Percentiles rank a stretch among this genome's conserved stretches.
phyloP scores from a whole-genome alignment of 2,113 vertebrate genomes.

The Pedetes capensis region DNA sequence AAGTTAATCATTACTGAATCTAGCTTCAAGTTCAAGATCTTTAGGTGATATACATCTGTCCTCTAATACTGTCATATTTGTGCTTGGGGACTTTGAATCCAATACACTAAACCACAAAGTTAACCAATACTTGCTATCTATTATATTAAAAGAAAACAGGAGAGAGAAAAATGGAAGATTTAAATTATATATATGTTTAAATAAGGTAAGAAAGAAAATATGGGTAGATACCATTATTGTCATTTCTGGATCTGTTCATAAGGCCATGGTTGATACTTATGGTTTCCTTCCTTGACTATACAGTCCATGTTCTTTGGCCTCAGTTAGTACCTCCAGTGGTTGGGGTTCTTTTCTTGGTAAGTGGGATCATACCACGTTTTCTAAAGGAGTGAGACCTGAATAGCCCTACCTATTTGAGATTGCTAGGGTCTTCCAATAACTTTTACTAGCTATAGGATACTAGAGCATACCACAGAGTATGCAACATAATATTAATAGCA shows the following conservation, averaged over 20 bases:
- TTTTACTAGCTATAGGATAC: not conserved
- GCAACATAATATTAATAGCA: not conserved
- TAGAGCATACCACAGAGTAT: not conserved
- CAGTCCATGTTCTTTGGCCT: not conserved
- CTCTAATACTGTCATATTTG: too few relatives aligned
- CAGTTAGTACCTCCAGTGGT: not conserved
- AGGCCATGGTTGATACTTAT: not conserved
- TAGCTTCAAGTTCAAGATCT: too few relatives aligned
- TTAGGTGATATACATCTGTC: too few relatives aligned
- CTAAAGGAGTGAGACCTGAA: not conserved
- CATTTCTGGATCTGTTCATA: not conserved
- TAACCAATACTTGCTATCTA: too few relatives aligned
- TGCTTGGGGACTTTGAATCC: too few relatives aligned
- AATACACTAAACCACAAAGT: too few relatives aligned
- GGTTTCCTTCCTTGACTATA: not conserved
- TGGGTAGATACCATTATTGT: not conserved
- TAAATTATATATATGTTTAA: not conserved
- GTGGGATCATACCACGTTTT: not conserved
- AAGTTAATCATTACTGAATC: too few relatives aligned
- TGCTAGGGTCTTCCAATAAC: not conserved
- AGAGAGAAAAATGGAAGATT: not conserved
- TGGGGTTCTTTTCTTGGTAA: not conserved
- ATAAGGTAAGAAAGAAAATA: not conserved
- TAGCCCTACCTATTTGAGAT: not conserved
- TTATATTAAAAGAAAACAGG: not conserved